Percentiles rank a stretch among this genome's conserved stretches.
Conservation (phyloP, 1,140 invertebrate genomes). For the Acromyrmex charruanus region DNA sequence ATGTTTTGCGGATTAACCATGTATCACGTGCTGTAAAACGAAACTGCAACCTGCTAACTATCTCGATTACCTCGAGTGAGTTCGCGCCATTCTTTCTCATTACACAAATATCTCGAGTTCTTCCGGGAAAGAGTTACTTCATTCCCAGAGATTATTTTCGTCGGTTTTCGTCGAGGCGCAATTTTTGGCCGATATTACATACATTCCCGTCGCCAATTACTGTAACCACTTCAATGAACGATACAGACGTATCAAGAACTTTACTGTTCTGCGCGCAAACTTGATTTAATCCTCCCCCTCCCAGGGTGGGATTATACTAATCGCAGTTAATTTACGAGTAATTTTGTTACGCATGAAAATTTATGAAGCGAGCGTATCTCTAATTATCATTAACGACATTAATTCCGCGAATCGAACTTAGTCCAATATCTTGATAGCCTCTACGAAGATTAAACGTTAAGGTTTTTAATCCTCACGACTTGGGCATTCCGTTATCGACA, state of each 20-base stretch:
- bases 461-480: constrained; percentile 41
- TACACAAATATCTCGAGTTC: constrained; percentile 60
- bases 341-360: constrained; percentile 16
- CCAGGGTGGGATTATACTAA: neutral
- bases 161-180: constrained; percentile 34
- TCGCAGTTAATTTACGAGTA: constrained; percentile 12
- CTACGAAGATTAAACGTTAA: constrained; percentile 39
- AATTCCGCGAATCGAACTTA: constrained; percentile 14
- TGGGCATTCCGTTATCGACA: constrained; percentile 54
- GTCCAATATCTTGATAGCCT: constrained; percentile 18
- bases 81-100: constrained; percentile 61
- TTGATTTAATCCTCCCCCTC: constrained; percentile 19
- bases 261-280: neutral
- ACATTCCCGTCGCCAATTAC: constrained; percentile 22
- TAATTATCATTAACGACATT: constrained; percentile 37
- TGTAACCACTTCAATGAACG: neutral
- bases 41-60: constrained; percentile 69
- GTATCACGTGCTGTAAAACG: constrained; percentile 65
- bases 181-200: constrained; percentile 52
- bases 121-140: constrained; percentile 64
- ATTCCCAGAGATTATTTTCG: constrained; percentile 57
- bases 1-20: constrained; percentile 68
- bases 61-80: constrained; percentile 49
- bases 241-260: constrained; percentile 3
- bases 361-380: constrained; percentile 6